Base-by-base conservation (phyloP, 1,140 invertebrate species). In the Steinernema khuongi region DNA sequence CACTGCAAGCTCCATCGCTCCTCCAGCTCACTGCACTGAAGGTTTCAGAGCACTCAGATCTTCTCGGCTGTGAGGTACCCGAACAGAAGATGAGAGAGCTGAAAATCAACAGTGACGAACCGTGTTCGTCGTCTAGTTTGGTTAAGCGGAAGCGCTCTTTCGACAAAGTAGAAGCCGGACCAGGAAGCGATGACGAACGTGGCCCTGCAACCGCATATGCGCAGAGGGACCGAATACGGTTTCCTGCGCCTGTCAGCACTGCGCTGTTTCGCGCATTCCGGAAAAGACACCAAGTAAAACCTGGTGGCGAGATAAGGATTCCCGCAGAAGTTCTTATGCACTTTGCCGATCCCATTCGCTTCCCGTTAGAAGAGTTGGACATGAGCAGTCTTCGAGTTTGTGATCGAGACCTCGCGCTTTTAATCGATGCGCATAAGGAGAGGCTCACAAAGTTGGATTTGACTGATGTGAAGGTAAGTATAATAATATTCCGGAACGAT, bases 401-500 rank as follows among this genome's bases (percentile, higher is more conserved):
- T 19, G 73, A 74, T 72, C 68, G 60, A 36, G 31, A 32, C 19
- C 70, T 73, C 28, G 73, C 68, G 2, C 36, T 44, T 31, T 67
- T 75, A 1, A 31, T 75, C 4, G 67, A 36, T 28, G 74, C 74
- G 1, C 71, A 75, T 28, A 19, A 44, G 4, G 31, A 75, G 11
- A 28, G 31, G 11, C 67, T 75, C 1, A 67, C 32, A 1, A 72
- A 75, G 26, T 33, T 75, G 30, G 71, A 75, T 69, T 26, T 74
- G 29, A 74, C 68, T 2, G 71, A 72, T 70, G 71, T 72, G 1
- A 72, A 72, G 71, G 71, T 72, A 44, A 29, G 70, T 41, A 11
- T 41, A 41, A n/a, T 7, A 41, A 41, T 41, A 11, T 41, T 41
- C n/a, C n/a, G n/a, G n/a, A n/a, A n/a, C n/a, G n/a, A n/a, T 41